A percentile compares a stretch with the other conserved stretches of the same genome.
phyloP scores from a whole-genome alignment of 2,113 vertebrate species.

The Dunckerocampus dactyliophorus region DNA sequence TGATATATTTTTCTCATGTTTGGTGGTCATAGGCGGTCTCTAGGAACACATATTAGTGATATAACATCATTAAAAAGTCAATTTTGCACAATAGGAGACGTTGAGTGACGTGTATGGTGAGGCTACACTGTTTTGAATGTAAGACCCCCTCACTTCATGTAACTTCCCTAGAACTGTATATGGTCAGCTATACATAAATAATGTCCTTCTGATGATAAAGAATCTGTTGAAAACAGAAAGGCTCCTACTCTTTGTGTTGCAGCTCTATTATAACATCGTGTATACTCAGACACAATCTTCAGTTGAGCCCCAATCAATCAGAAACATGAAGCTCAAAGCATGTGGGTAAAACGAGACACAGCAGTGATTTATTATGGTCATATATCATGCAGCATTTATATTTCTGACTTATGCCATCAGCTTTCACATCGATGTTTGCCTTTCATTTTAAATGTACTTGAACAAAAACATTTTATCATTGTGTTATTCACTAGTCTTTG shows the following conservation, averaged over 20 bases:
- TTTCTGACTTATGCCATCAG: slow-evolving; percentile 17
- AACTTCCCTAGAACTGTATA: too few species aligned
- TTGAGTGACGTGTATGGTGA: too few species aligned
- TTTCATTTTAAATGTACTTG: not conserved
- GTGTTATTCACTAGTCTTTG: not conserved
- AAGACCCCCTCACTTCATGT: too few species aligned
- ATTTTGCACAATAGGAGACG: too few species aligned
- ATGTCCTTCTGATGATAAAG: slow-evolving; percentile 10
- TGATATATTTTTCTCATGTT: too few species aligned
- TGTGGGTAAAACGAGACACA: slow-evolving; percentile 15
- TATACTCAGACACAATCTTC: slow-evolving; percentile 14
- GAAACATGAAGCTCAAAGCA: slow-evolving; percentile 4
- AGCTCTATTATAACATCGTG: slow-evolving; percentile 1
- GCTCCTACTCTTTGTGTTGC: not conserved
- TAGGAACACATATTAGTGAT: too few species aligned
- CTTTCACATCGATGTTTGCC: not conserved
- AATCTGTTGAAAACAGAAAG: slow-evolving; percentile 17
- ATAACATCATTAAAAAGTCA: too few species aligned
- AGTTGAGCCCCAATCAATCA: slow-evolving; percentile 10
- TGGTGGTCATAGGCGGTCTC: too few species aligned
- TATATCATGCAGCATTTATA: slow-evolving; percentile 10
- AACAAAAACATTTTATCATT: slow-evolving; percentile 12
- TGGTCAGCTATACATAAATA: slow-evolving; percentile 38
- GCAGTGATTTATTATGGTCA: slow-evolving; percentile 7
- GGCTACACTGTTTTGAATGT: too few species aligned